phyloP scores from a whole-genome alignment of 2,113 vertebrate genomes.

The Entelurus aequoreus region DNA sequence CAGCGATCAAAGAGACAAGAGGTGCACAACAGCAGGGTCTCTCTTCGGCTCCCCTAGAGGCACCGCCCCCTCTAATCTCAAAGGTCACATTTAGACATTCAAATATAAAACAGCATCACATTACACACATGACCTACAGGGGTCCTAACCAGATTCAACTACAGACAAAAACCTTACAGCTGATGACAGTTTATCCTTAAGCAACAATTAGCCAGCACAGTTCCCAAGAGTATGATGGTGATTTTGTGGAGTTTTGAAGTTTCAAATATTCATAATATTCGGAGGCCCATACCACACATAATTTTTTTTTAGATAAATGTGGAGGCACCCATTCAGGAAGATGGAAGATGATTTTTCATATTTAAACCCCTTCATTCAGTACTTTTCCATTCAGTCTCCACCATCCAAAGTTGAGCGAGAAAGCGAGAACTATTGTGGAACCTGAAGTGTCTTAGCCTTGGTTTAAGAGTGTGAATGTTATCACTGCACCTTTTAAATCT shows the following conservation, averaged over 20 bases:
- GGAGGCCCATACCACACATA: too few relatives aligned
- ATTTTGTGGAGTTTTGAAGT: slow-evolving; percentile 10
- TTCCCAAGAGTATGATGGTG: slow-evolving; percentile 3
- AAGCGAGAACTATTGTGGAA: too few relatives aligned
- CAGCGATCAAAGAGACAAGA: slow-evolving; percentile 66
- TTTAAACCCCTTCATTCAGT: too few relatives aligned
- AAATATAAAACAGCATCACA: slow-evolving; percentile 63
- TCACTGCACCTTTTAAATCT: too few relatives aligned
- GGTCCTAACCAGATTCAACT: background rate
- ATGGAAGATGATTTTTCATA: too few relatives aligned
- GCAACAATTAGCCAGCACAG: slow-evolving; percentile 15
- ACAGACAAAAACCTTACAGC: background rate
- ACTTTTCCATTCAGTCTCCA: too few relatives aligned
- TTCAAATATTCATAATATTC: too few relatives aligned
- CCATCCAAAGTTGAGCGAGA: too few relatives aligned
- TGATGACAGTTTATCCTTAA: background rate
- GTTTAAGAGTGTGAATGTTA: too few relatives aligned
- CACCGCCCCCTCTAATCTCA: slow-evolving; percentile 65
- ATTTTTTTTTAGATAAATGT: too few relatives aligned
- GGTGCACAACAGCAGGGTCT: slow-evolving; percentile 63
- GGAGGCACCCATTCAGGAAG: too few relatives aligned
- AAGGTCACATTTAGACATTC: slow-evolving; percentile 71
- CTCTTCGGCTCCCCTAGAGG: slow-evolving; percentile 59
- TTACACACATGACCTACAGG: slow-evolving; percentile 18
- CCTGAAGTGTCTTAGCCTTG: too few relatives aligned